A percentile compares a stretch with the other conserved stretches of the same genome.
These are phyloP conservation scores for Neopelma chrysocephalum DNA, from an alignment of 2,797 vertebrate species.

Conservation along the genomic window DNA sequence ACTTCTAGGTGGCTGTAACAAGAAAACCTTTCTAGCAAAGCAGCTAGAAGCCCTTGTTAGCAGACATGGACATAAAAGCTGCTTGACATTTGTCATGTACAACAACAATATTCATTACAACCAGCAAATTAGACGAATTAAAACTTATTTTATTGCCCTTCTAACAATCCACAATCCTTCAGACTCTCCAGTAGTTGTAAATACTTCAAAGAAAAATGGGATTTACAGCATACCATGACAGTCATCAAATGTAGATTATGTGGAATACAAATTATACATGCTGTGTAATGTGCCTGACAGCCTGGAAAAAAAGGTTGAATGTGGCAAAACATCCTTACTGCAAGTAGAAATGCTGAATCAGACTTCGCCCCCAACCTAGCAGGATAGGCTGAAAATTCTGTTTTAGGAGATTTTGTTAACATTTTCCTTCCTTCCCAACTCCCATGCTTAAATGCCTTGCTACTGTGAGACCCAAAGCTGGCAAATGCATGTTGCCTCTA, in stretches of 20 bases:
- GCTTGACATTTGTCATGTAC: background rate
- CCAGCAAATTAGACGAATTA: background rate
- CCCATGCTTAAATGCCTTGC: background rate
- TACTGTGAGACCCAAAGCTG: background rate
- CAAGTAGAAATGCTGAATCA: background rate
- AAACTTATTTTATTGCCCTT: background rate
- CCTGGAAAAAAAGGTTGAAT: background rate
- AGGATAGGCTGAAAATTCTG: background rate
- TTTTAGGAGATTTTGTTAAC: background rate
- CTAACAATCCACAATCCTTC: background rate
- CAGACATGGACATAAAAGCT: background rate
- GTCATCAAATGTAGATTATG: background rate
- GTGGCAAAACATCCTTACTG: background rate
- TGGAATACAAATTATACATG: background rate
- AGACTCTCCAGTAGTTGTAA: background rate
- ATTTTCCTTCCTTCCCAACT: background rate
- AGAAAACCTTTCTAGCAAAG: background rate
- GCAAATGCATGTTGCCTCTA: background rate
- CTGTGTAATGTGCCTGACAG: background rate
- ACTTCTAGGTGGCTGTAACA: background rate
- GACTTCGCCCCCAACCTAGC: accelerated
- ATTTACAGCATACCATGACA: background rate
- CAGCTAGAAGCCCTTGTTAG: background rate
- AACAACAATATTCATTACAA: background rate
- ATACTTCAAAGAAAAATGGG: background rate